phyloP scores from a whole-genome alignment of 2,113 vertebrate species.

The Clinocottus analis region DNA sequence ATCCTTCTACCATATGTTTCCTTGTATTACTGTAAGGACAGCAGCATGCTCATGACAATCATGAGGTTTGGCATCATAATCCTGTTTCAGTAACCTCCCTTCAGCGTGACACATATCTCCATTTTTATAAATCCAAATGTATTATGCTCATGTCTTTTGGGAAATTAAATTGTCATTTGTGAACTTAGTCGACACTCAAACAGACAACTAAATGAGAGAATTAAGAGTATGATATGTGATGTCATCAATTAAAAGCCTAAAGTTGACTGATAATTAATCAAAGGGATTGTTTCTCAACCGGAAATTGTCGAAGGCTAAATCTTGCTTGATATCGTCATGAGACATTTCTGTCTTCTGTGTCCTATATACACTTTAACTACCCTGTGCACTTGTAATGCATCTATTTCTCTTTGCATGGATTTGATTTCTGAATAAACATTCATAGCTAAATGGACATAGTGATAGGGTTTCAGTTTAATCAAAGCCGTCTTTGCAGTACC shows the following conservation, averaged over 20 bases:
- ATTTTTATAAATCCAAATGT: not conserved
- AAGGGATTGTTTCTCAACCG: not conserved
- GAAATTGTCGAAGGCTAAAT: not conserved
- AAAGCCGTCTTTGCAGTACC: not conserved
- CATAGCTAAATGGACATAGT: not conserved
- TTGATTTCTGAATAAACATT: not conserved
- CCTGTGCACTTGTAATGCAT: not conserved
- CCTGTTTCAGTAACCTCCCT: not conserved
- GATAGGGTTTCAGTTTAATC: not conserved
- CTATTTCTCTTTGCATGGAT: not conserved
- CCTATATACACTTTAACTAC: not conserved
- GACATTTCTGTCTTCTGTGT: not conserved
- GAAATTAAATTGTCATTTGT: not conserved
- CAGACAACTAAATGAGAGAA: not conserved
- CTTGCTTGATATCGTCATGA: not conserved
- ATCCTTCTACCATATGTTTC: constrained; percentile 1
- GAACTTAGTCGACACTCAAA: not conserved
- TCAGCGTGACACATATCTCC: not conserved
- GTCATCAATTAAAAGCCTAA: not conserved
- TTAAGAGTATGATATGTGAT: not conserved
- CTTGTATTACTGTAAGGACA: not conserved
- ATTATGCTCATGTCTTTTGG: not conserved
- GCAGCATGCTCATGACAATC: not conserved
- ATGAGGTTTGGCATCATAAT: no score
- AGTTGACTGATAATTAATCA: not conserved